Conservation (phyloP, 2,888 invertebrate genomes). For the Limnephilus auricula region DNA sequence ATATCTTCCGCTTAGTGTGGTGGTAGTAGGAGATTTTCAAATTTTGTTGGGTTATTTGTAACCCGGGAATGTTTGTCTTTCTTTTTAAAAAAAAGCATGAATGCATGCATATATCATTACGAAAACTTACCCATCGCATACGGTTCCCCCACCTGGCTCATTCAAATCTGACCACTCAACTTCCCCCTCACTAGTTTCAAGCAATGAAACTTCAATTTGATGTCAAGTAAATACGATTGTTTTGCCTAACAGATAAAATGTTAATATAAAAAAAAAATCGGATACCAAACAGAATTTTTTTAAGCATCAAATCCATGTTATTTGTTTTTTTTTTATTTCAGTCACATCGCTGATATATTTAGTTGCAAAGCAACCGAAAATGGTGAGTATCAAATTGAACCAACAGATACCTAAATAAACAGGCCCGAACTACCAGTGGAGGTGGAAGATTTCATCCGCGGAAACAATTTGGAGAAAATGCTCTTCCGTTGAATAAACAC, state of each 20-base stretch:
- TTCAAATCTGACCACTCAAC: no score
- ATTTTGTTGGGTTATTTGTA: no score
- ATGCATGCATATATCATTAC: no score
- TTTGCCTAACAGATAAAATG: background rate
- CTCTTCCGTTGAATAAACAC: constrained; percentile 19
- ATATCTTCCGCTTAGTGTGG: no score
- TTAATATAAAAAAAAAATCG: background rate
- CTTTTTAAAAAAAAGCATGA: no score
- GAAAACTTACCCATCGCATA: no score
- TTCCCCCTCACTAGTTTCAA: background rate
- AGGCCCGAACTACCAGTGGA: background rate
- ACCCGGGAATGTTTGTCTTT: no score
- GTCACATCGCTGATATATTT: background rate
- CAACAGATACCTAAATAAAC: background rate
- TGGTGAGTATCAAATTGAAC: background rate
- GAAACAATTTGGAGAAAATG: constrained; percentile 28
- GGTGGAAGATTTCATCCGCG: constrained; percentile 25
- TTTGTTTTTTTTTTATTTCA: background rate
- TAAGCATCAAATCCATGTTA: background rate
- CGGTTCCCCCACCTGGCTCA: no score
- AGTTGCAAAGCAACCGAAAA: background rate
- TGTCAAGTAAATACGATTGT: background rate
- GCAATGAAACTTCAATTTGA: background rate
- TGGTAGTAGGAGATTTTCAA: no score
- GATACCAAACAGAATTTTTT: background rate